Evolutionary conservation across 2,113 vertebrate species (phyloP).

Genomic region (Carassius carassius): DNA sequence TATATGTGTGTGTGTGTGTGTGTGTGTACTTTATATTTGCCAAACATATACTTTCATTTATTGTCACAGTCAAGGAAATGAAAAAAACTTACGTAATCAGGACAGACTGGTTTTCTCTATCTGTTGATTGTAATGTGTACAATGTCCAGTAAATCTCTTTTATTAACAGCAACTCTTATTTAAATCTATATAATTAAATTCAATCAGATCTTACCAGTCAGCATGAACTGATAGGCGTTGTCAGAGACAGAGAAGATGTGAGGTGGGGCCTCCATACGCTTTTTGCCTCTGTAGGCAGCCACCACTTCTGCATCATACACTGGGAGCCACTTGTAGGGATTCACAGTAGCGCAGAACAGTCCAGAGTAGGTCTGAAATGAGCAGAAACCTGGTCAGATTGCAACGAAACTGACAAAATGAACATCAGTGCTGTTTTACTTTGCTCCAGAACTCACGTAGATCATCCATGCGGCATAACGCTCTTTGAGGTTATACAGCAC

Average conservation of each 20-base stretch:
- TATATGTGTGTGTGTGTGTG: too few relatives aligned
- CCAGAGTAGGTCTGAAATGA: constrained; percentile 45
- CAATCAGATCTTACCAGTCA: constrained; percentile 27
- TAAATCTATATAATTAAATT: too few relatives aligned
- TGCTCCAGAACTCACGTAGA: constrained; percentile 37
- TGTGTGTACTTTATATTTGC: too few relatives aligned
- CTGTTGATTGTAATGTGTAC: neutral
- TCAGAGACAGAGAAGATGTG: constrained; percentile 51
- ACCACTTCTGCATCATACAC: constrained; percentile 62
- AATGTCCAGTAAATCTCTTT: too few relatives aligned
- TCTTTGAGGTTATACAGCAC: constrained; percentile 86
- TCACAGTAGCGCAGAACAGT: constrained; percentile 55
- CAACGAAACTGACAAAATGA: neutral
- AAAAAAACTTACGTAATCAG: neutral
- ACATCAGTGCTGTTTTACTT: neutral
- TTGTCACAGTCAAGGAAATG: too few relatives aligned
- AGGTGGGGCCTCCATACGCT: constrained; percentile 61
- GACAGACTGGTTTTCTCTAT: constrained; percentile 18
- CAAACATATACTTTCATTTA: too few relatives aligned
- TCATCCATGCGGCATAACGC: constrained; percentile 84
- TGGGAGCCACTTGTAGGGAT: constrained; percentile 82
- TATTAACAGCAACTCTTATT: too few relatives aligned
- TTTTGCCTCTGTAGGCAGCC: constrained; percentile 70
- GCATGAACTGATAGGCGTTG: constrained; percentile 49
- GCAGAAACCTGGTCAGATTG: neutral